phyloP scores from a whole-genome alignment of 2,888 invertebrate genomes.

The Terebella lapidaria region DNA sequence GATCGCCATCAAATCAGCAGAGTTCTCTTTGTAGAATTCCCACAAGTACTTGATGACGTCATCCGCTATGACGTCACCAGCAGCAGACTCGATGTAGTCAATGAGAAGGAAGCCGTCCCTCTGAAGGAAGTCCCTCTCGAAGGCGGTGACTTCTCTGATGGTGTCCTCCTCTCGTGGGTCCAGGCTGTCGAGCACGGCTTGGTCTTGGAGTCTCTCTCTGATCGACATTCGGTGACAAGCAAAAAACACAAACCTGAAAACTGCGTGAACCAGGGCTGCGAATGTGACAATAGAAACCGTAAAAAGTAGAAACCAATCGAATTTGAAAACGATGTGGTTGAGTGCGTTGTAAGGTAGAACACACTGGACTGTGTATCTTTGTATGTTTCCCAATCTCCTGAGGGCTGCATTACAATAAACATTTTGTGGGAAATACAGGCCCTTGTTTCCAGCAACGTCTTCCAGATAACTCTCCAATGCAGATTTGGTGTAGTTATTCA shows the following conservation, averaged over 20 bases:
- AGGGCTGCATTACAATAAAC: not conserved
- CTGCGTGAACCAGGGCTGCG: not conserved
- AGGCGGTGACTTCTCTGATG: not conserved
- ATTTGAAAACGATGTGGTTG: not conserved
- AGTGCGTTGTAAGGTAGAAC: not conserved
- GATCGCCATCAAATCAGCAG: too few species aligned
- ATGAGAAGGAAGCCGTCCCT: not conserved
- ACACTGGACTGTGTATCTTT: not conserved
- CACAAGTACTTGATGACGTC: not conserved
- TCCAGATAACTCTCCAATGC: too few species aligned
- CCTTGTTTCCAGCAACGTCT: not conserved
- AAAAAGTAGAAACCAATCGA: not conserved
- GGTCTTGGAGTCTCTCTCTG: not conserved
- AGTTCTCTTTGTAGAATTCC: not conserved
- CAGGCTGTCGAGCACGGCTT: not conserved
- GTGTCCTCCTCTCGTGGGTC: not conserved
- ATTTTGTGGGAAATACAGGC: not conserved
- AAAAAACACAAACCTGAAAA: not conserved
- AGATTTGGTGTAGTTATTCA: not conserved
- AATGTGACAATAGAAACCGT: not conserved
- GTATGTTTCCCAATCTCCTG: not conserved
- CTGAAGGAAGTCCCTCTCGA: not conserved
- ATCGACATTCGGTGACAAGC: not conserved
- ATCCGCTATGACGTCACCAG: not conserved
- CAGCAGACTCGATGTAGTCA: not conserved